Evolutionary conservation across 2,797 vertebrate species (phyloP), one percentile per base, ranked within the genome.

Genomic region (Sebastes variabilis): DNA sequence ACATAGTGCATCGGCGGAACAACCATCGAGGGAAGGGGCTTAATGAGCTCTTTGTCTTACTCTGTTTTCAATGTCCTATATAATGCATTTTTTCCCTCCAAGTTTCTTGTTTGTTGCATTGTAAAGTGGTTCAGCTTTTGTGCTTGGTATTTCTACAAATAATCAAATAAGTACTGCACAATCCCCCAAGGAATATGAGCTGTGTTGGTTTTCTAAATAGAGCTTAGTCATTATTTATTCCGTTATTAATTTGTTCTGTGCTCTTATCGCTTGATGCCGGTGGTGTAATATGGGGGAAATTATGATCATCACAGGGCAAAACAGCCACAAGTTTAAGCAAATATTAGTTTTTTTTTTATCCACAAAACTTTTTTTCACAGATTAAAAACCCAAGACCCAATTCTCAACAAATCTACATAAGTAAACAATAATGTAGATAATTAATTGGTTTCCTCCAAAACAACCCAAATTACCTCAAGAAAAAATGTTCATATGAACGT

Each of bases 31-130:
- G 68, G 69, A 69, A 75, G 25, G 55, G 7, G n/a, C 66, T 86
- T 86, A 85, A 91, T 88, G 81, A 91, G 75, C 79, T 81, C 66
- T 90, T 88, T 73, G 82, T 87, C 87, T 87, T 83, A 55, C 79
- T 88, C 76, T 60, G 25, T 83, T 82, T 83, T 70, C 69, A 74
- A 59, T 67, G 54, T 84, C 69, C 75, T 77, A 56, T 77, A 75
- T 71, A 80, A 66, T 69, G 20, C 30, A 10, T 78, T 86, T 79
- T 59, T 72, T 79, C 22, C 24, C 54, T 68, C 59, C n/a, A 42
- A 59, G 55, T 67, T 73, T 85, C 25, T 70, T 78, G 66, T 85
- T 87, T 87, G 58, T 83, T 80, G 49, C 46, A 14, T 75, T 76
- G 62, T 61, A 61, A 82, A 89, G 70, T 64, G 38, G 36, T 78